Evolutionary conservation across 1,140 invertebrate genomes (phyloP), one percentile per base, ranked within the genome.

Genomic region (Diorhabda sublineata): DNA sequence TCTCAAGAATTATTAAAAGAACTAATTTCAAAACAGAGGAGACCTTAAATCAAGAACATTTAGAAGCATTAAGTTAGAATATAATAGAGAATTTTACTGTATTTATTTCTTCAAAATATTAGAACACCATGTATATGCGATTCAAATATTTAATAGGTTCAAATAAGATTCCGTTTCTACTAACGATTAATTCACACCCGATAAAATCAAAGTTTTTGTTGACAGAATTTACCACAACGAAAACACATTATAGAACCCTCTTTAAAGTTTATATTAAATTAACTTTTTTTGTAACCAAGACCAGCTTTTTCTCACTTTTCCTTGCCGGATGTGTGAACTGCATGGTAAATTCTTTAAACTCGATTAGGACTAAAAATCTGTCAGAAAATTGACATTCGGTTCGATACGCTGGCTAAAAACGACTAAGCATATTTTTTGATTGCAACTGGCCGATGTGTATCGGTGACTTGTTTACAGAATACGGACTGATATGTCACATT

Each of bases 401-500:
- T 73, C 59, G 74, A 58, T 62, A 74, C 70, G 73, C 67, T 74
- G 69, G 69, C 68, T 73, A 58, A 52, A 52, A 47, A 42, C 68
- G 68, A 59, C 65, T 69, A 61, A 66, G 68, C 68, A 62, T 26
- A 65, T 69, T 69, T 61, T 52, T 61, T 44, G n/a, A 43, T 69
- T 71, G 52, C 66, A 64, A 67, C 70, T 64, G 68, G 47, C 47
- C 47, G 47, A n/a, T 52, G 47, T 52, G 47, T 52, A n/a, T 52
- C n/a, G 47, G 47, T 52, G 47, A 74, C 70, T 74, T 74, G 73
- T 74, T 74, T 74, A 73, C 69, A 64, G 45, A 58, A 65, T 11
- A 59, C 57, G 61, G 9, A 62, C 60, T 58, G 64, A 74, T 73
- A 67, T 75, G 75, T 75, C 74, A 75, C 74, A 75, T 77, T 75